Evolutionary conservation across 2,888 invertebrate genomes (phyloP).

Genomic region (Harpagoxenus sublaevis): DNA sequence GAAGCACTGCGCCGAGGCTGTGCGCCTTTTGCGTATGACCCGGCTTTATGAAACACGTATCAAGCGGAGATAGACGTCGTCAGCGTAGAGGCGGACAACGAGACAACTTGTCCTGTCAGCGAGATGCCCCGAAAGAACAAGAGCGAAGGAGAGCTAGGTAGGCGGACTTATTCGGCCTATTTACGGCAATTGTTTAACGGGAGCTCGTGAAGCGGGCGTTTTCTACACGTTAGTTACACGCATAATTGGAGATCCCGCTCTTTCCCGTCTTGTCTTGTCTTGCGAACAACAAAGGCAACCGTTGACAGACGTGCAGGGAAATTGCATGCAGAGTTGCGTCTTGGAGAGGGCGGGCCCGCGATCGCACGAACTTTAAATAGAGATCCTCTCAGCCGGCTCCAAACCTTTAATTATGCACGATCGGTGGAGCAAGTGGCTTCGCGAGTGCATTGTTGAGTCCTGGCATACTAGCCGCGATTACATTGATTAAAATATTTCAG

Average conservation of each 20-base stretch:
- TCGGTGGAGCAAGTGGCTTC: conserved; percentile 35
- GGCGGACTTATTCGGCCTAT: conserved; percentile 62
- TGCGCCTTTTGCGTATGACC: conserved; percentile 15
- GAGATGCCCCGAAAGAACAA: conserved; percentile 25
- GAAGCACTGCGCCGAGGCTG: background rate
- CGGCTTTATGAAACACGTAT: background rate
- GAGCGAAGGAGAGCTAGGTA: conserved; percentile 19
- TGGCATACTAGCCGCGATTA: conserved; percentile 1
- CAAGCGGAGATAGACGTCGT: conserved; percentile 31
- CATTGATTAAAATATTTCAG: conserved; percentile 43
- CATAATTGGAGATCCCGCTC: conserved; percentile 65
- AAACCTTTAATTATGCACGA: conserved; percentile 43
- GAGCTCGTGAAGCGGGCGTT: conserved; percentile 54
- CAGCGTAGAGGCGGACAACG: conserved; percentile 20
- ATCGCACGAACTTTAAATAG: conserved; percentile 46
- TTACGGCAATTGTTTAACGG: conserved; percentile 64
- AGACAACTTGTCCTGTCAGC: conserved; percentile 33
- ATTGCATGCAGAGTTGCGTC: conserved; percentile 65
- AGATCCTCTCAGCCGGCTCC: background rate
- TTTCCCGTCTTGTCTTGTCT: conserved; percentile 52
- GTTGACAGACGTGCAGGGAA: conserved; percentile 60
- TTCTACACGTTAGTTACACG: conserved; percentile 61
- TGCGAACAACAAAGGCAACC: conserved; percentile 44
- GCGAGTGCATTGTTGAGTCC: conserved; percentile 20
- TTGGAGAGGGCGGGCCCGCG: conserved; percentile 20